Evolutionary conservation across 2,113 vertebrate species (phyloP).

Genomic region (Caranx melampygus): DNA sequence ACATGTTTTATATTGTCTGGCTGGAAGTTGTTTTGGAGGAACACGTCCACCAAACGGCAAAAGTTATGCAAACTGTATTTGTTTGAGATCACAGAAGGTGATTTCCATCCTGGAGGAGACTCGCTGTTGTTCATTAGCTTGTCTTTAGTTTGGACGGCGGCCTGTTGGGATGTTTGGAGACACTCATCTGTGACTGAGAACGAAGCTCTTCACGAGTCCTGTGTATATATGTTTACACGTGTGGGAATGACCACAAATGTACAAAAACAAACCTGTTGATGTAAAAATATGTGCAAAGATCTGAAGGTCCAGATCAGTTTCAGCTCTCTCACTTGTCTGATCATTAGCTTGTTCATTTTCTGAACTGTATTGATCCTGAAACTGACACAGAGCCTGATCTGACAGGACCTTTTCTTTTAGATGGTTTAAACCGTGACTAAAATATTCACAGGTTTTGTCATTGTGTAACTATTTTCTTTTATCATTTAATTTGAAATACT

Average conservation of each 20-base stretch:
- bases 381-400: too few species aligned
- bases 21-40: neutral
- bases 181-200: neutral
- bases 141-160: conserved; percentile 19
- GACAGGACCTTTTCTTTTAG: too few species aligned
- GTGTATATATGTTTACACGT: neutral
- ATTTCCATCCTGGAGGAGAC: neutral
- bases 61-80: conserved; percentile 6
- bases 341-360: too few species aligned
- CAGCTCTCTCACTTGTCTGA: too few species aligned
- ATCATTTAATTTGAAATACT: too few species aligned
- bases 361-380: too few species aligned
- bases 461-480: too few species aligned
- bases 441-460: too few species aligned
- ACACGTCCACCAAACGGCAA: neutral
- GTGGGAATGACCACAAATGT: neutral
- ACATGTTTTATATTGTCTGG: neutral
- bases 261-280: too few species aligned
- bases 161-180: neutral
- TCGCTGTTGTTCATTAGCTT: neutral
- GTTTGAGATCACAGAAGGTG: conserved; percentile 1
- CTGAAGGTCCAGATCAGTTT: neutral
- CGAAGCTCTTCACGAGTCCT: neutral
- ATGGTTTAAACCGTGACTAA: too few species aligned
- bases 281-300: neutral